These are phyloP conservation scores for Helicoverpa zea DNA, from an alignment of 1,140 invertebrate species.

Conservation along the genomic window DNA sequence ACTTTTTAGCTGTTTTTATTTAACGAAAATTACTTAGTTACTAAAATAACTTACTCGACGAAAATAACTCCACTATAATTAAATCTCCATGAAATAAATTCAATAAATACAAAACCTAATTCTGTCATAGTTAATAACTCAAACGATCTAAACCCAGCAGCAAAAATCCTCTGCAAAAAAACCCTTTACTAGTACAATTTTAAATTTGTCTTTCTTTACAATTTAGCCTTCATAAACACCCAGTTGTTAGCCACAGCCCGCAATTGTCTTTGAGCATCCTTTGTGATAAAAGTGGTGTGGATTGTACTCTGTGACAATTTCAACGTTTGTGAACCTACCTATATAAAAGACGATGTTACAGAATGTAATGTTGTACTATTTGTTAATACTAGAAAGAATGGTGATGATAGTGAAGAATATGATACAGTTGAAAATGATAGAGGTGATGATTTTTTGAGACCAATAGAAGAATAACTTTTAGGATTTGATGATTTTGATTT, in stretches of 20 bases:
- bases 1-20: no score
- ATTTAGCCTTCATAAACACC: conserved; percentile 47
- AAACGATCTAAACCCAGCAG: background rate
- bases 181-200: conserved; percentile 17
- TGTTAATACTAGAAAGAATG: background rate
- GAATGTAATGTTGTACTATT: background rate
- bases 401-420: background rate
- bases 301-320: conserved; percentile 39
- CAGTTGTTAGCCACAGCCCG: conserved; percentile 32
- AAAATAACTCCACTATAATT: background rate
- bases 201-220: conserved; percentile 46
- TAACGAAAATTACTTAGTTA: no score
- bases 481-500: no score
- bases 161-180: conserved; percentile 5
- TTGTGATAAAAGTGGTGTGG: conserved; percentile 36
- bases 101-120: background rate
- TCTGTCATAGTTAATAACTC: background rate
- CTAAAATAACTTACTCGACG: no score
- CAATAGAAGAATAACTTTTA: no score
- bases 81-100: background rate
- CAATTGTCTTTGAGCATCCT: conserved; percentile 44
- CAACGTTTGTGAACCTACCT: conserved; percentile 21
- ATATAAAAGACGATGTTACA: background rate
- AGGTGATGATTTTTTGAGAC: no score
- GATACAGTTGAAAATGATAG: background rate